Base-by-base conservation (phyloP, 1,140 invertebrate species). In the Megalopta genalis region DNA sequence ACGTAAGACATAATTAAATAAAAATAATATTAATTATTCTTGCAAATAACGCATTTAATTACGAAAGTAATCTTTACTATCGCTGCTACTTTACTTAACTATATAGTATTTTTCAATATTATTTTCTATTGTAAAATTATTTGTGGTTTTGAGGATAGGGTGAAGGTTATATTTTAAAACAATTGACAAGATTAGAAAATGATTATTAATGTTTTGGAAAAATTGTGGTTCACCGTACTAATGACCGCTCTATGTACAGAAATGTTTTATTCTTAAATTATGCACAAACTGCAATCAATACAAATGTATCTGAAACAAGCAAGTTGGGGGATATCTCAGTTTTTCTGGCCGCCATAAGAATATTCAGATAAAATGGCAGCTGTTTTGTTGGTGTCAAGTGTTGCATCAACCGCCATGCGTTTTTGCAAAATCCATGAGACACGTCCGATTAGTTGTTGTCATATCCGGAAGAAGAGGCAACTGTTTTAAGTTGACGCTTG, bases 221-320 rank as follows among this genome's bases (percentile, higher is more conserved):
- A 77, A 79, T 72, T 52, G 73, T 80, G 79, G 84, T 85, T 82
- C 66, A 86, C 72, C 65, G 60, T 84, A 86, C 68, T 83, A 89
- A 87, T 84, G 84, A 84, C 82, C 84, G 88, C 86, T 90, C 90
- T 93, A 93, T 93, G 92, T 93, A 93, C 93, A 93, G 92, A 93
- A 93, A 93, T 93, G 91, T 92, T 93, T 93, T 93, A 93, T 93
- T 93, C 91, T 93, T 93, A 93, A 93, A 93, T 93, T 93, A 93
- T 93, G 93, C 93, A 93, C 93, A 93, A 93, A 93, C 93, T 93
- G 92, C 92, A 93, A 93, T 93, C 93, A 93, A 93, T 93, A 93
- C 93, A 93, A 93, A 93, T 93, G 92, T 93, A 93, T 93, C 92
- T 93, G 91, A 93, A 93, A 93, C 92, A 93, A 93, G 93, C 93